Evolutionary conservation across 2,797 vertebrate species (phyloP).

Genomic region (Siniperca scherzeri): DNA sequence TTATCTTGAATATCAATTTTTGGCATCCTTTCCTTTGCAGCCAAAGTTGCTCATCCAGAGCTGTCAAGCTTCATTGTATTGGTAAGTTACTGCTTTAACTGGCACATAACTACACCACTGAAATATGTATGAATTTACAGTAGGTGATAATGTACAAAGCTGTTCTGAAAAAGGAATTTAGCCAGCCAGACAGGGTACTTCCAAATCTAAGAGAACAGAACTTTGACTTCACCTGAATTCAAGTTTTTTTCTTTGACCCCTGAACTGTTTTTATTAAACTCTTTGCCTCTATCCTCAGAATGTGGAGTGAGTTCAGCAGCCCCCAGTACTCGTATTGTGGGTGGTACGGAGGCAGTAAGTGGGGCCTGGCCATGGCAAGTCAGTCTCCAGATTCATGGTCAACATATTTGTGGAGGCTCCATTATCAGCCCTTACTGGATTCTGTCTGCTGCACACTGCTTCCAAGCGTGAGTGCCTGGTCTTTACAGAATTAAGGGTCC

Average conservation of each 20-base stretch:
- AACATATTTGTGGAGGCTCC: slow-evolving; percentile 91
- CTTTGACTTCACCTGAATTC: not conserved
- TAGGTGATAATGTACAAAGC: not conserved
- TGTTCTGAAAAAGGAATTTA: not conserved
- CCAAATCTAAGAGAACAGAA: not conserved
- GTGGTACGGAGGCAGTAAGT: slow-evolving; percentile 76
- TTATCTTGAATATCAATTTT: not conserved
- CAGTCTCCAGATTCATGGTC: slow-evolving; percentile 86
- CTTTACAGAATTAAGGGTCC: not conserved
- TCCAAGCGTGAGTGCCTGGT: slow-evolving; percentile 82
- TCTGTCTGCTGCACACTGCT: slow-evolving; percentile 93
- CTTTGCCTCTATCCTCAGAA: slow-evolving; percentile 14
- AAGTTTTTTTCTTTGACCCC: not conserved
- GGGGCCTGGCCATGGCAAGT: slow-evolving; percentile 96
- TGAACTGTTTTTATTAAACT: not conserved
- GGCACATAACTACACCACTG: not conserved
- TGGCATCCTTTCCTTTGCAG: slow-evolving; percentile 74
- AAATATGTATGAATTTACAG: not conserved
- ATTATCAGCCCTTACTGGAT: slow-evolving; percentile 91
- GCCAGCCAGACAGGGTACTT: not conserved
- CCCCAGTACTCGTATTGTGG: slow-evolving; percentile 87
- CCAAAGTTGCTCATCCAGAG: slow-evolving; percentile 72
- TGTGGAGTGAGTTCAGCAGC: slow-evolving; percentile 59
- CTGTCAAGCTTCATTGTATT: slow-evolving; percentile 89
- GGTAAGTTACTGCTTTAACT: slow-evolving; percentile 79